phyloP scores from a whole-genome alignment of 2,888 invertebrate species.

The Gymnoscelis rufifasciata region DNA sequence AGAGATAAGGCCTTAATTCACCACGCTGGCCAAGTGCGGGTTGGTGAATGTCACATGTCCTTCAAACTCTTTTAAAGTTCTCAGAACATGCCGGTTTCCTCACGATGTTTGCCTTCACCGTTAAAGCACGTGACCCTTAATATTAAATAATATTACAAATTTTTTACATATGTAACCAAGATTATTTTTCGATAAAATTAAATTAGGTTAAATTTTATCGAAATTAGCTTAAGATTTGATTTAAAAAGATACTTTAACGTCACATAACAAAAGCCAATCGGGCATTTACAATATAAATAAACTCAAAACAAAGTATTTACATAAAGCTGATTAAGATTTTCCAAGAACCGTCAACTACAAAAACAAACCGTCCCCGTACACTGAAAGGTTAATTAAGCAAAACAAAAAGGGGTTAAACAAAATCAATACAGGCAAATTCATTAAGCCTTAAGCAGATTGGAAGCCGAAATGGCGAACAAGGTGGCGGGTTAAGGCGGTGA shows the following conservation, averaged over 20 bases:
- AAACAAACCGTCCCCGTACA: constrained; percentile 51
- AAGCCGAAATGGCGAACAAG: constrained; percentile 75
- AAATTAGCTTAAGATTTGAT: no score
- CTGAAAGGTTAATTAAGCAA: constrained; percentile 77
- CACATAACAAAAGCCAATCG: not conserved
- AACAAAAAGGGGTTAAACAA: constrained; percentile 79
- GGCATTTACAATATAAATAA: not conserved
- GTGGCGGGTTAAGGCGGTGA: constrained; percentile 77
- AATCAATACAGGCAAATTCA: constrained; percentile 79
- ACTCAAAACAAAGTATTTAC: not conserved
- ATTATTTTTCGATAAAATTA: no score
- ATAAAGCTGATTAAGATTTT: constrained; percentile 18
- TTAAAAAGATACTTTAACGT: not conserved
- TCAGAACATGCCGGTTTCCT: no score
- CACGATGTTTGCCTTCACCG: no score
- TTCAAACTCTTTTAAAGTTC: no score
- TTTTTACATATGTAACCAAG: no score
- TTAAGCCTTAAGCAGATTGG: constrained; percentile 78
- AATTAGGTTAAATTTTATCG: no score
- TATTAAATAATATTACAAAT: no score
- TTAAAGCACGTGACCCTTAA: no score
- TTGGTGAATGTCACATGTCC: no score
- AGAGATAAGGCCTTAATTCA: no score
- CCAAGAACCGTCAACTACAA: constrained; percentile 22
- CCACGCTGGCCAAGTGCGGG: no score